Base-by-base conservation (phyloP, 2,888 invertebrate species). In the Nomada ferruginata region DNA sequence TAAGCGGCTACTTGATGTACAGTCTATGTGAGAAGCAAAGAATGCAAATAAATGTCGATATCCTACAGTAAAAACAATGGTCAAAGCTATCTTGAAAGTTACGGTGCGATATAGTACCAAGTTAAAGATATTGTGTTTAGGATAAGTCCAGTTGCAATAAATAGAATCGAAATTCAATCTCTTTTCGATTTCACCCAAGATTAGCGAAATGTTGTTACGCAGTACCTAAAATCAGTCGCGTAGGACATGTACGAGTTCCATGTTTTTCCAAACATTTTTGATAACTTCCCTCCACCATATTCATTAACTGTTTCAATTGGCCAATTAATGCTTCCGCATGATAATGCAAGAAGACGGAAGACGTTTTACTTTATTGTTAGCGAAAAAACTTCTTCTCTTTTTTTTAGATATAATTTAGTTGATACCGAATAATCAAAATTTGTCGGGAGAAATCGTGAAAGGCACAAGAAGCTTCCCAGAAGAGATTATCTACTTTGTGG, bases 301-400 rank as follows among this genome's bases (percentile, higher is more conserved):
- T 36, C 36, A 5, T 36, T 36, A 36, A 36, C 36, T 7, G 36
- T 36, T 36, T 36, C 36, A 36, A 36, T 36, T 7, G 36, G 90
- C 83, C 87, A 85, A 90, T 89, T 89, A 90, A 91, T 89, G 86
- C 11, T 81, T 83, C 80, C 76, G 47, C 64, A 59, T 70, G 75
- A n/a, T 53, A 47, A 69, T 75, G 65, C 70, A 59, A 50, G 60
- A 47, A 52, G 18, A n/a, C n/a, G 55, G 18, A n/a, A 72, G 44
- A 55, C 7, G 47, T 11, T 53, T 42, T 42, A 29, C 20, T 50
- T 60, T 20, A 26, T 20, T 0, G 1, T n/a, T 42, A 0, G 3
- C 20, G 13, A 4, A 18, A 55, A 13, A 42, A 13, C n/a, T 42
- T 50, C 9, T 44, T 57, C 42, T 59, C 11, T 44, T 68, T 68